Evolutionary conservation across 2,888 invertebrate species (phyloP), one percentile per base, ranked within the genome.

Genomic region (Selenia dentaria): DNA sequence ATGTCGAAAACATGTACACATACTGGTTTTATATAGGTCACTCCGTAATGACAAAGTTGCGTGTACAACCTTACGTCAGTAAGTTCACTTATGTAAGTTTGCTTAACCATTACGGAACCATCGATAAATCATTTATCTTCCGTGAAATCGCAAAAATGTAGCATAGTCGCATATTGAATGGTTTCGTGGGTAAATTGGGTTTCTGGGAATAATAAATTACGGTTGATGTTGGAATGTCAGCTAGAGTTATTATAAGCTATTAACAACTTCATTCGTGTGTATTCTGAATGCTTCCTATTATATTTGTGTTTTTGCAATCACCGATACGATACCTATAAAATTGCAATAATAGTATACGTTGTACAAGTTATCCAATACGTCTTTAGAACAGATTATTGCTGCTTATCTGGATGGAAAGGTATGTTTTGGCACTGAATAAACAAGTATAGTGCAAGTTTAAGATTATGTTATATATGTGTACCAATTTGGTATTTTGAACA

Each of bases 21-120:
- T 38, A 38, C 44, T 44, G 44, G 29, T 31, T 10, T 3, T 42
- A 18, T 13, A 10, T 10, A 9, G 2, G 2, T 12, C 6, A 10
- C n/a, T 6, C n/a, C 1, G 9, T 45, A 45, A 45, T 29, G 45
- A 39, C 27, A 29, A 49, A 36, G 48, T 68, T 38, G 67, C 67
- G 69, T 68, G 69, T 44, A 39, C 11, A 11, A 11, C 6, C 52
- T 56, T 56, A 42, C 39, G 42, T 52, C 51, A 42, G 41, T 50
- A 18, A 28, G 28, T 28, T 34, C 10, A 29, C 27, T 37, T 22
- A 43, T n/a, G 22, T 44, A 45, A 45, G 22, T 28, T 28, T 6
- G 13, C 8, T 13, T 12, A 42, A 36, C 20, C 27, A 38, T 45
- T 38, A 39, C n/a, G 6, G 13, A 34, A 34, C 25, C 34, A 25